Base-by-base conservation (phyloP, 2,113 vertebrate species). In the Cnemophilus loriae region DNA sequence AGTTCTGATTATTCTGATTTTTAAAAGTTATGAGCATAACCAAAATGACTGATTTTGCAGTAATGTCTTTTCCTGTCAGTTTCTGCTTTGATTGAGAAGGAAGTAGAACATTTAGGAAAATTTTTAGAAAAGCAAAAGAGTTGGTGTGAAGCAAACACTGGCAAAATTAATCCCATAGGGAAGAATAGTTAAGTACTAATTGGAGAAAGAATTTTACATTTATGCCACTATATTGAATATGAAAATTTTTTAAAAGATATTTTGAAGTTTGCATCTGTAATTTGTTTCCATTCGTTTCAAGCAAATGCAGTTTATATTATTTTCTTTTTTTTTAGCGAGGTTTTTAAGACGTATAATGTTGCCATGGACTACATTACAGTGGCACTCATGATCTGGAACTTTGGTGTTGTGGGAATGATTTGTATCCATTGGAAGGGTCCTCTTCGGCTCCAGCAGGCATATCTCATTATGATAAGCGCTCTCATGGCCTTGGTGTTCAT, bases 381-480 rank as follows among this genome's bases (percentile, higher is more conserved):
- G 88, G 98, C 98, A 0, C 96, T 99, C 65, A 97, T 99, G 57
- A 98, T 99, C 84, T 99, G 99, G 99, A 99, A 99, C 95, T 99
- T 99, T 1, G 99, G 99, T 13, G 99, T 99, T 92, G 99, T 99
- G 67, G 99, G 99, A 71, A 99, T 99, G 99, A 99, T 99, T 63
- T 99, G 99, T 82, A 99, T 99, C 91, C 99, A 99, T 80, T 99
- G 99, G 99, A 99, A 99, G 85, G 99, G 99, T 30, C 99, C 99
- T 0, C 99, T 99, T 60, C 98, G 99, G 28, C 98, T 99, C 80
- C 99, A 99, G 98, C 99, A 99, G 96, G 99, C 99, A 2, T 99
- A 99, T 98, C 99, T 99, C 95, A 99, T 99, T 91, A 99, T 99
- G 99, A 99, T 99, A 97, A 99, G 99, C 2, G 99, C 99, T 94